These are phyloP conservation scores for Nycticorax nycticorax DNA, from an alignment of 2,113 vertebrate species.

Conservation along the genomic window DNA sequence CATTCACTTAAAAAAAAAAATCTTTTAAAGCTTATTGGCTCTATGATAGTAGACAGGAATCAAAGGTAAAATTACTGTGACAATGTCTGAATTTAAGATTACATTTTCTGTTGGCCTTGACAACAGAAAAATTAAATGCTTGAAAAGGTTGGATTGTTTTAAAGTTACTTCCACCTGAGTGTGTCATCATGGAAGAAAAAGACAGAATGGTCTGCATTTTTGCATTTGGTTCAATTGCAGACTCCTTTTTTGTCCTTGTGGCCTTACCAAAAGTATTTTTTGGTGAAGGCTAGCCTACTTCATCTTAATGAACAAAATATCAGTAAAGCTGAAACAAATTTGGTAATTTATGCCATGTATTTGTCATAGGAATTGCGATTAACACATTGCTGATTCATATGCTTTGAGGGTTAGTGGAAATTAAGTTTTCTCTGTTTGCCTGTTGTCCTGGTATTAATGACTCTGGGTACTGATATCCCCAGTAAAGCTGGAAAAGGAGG, in stretches of 20 bases:
- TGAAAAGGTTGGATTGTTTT: background rate
- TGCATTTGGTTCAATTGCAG: background rate
- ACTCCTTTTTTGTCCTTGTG: background rate
- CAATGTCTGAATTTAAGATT: background rate
- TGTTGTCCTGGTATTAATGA: background rate
- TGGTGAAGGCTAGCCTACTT: background rate
- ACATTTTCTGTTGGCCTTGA: background rate
- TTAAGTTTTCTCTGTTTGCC: background rate
- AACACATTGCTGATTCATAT: background rate
- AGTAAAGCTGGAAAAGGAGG: background rate
- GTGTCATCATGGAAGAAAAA: background rate
- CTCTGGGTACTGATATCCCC: background rate
- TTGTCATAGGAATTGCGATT: background rate
- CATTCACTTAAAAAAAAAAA: background rate
- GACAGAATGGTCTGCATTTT: background rate
- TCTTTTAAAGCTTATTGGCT: background rate
- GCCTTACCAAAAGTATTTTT: background rate
- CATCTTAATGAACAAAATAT: background rate
- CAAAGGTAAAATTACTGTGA: background rate
- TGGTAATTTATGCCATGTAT: background rate
- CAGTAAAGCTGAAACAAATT: background rate
- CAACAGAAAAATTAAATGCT: background rate
- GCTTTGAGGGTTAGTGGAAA: background rate
- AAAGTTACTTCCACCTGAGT: background rate
- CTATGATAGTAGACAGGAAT: background rate